A percentile compares a stretch with the other conserved stretches of the same genome.
Conservation (phyloP, 2,888 invertebrate species). For the Ferrisia virgata region DNA sequence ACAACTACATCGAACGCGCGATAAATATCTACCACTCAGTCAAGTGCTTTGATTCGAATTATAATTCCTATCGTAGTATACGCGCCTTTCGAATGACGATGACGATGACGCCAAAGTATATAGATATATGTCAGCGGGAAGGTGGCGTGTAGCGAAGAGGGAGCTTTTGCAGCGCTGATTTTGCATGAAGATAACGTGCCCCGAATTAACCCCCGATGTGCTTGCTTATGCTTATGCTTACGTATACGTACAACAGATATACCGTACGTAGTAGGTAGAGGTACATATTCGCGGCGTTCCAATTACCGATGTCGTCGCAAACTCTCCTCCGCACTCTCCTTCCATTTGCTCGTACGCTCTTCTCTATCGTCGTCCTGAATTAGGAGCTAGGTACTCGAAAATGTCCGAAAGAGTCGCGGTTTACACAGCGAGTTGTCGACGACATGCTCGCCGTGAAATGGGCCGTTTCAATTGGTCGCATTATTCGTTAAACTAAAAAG, state of each 20-base stretch:
- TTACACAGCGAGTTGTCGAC: neutral
- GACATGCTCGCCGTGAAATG: neutral
- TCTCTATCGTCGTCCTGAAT: neutral
- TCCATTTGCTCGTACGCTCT: too few species aligned
- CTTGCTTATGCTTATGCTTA: too few species aligned
- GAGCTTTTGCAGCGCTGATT: neutral
- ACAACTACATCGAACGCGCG: neutral
- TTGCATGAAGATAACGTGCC: neutral
- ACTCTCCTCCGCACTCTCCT: neutral
- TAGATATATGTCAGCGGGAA: neutral
- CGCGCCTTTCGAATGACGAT: neutral
- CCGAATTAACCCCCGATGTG: neutral
- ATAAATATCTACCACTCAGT: neutral
- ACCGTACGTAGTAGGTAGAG: too few species aligned
- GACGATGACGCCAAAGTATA: neutral
- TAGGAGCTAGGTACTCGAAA: neutral
- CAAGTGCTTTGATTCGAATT: constrained; percentile 9
- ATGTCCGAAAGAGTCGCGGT: neutral
- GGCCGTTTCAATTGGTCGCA: neutral
- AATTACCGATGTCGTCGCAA: neutral
- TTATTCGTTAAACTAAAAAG: neutral
- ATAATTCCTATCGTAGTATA: neutral
- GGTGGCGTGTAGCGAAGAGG: neutral
- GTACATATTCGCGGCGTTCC: neutral
- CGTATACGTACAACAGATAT: too few species aligned